Base-by-base conservation (phyloP, 2,113 vertebrate genomes). In the Echinops telfairi region DNA sequence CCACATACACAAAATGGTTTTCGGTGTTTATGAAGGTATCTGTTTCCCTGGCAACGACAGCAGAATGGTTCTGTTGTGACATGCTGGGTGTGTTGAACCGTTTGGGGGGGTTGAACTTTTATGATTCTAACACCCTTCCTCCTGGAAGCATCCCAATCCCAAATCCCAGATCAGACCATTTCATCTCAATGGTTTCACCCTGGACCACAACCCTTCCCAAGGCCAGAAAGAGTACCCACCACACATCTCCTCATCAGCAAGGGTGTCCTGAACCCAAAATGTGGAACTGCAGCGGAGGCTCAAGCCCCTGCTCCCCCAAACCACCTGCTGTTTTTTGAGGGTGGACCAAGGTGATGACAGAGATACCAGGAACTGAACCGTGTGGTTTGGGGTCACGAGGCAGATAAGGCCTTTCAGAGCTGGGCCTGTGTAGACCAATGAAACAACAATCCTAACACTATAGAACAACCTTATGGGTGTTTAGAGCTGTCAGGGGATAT, bases 321-420 rank as follows among this genome's bases (percentile, higher is more conserved):
- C 84, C n/a, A 73, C n/a, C 25, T 27, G 53, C n/a, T 84, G 16
- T 68, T 78, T n/a, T 31, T 22, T 0, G 3, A 38, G 83, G 47
- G 68, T 11, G 4, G 23, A 38, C 53, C 47, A 22, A 11, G 22
- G 36, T n/a, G 20, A 33, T 38, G 25, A 36, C 66, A 64, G 62
- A 68, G 93, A 38, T 36, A 25, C 57, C 22, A 57, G n/a, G 47
- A 73, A 79, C 79, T 2, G 0, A 47, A 8, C 17, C 2, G 1
- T 58, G 75, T 83, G 81, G 66, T 83, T 47, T 64, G 75, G 36
- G 81, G 88, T 88, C 86, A 70, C 0, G 29, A 78, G 64, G n/a
- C 27, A 79, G 78, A 31, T 38, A 4, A 22, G 20, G 3, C 62
- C 75, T 31, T 9, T 33, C 16, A 9, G n/a, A 0, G 0, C 23